phyloP scores from a whole-genome alignment of 1,140 invertebrate genomes.

The Probaryconus sp. region DNA sequence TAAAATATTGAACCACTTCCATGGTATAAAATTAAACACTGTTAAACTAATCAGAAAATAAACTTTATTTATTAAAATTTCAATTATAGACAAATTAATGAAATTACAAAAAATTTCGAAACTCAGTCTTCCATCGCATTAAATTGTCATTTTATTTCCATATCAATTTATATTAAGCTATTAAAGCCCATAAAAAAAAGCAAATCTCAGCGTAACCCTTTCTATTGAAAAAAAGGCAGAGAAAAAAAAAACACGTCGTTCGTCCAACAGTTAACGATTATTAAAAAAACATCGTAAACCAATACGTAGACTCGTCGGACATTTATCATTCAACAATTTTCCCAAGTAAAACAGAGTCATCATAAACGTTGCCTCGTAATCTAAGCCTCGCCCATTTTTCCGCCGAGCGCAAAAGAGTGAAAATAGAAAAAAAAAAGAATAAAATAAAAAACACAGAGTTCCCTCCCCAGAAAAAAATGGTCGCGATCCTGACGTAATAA shows the following conservation, averaged over 20 bases:
- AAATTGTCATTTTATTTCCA: too few species aligned
- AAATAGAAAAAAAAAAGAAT: constrained; percentile 9
- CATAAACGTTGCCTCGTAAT: constrained; percentile 7
- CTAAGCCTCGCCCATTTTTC: constrained; percentile 29
- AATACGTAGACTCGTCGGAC: not conserved
- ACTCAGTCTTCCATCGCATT: too few species aligned
- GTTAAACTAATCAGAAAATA: too few species aligned
- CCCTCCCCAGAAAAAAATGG: not conserved
- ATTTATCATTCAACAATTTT: constrained; percentile 18
- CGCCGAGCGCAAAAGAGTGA: not conserved
- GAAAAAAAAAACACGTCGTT: not conserved
- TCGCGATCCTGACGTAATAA: not conserved
- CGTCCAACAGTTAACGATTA: not conserved
- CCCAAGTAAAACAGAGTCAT: constrained; percentile 28
- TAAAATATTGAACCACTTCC: too few species aligned
- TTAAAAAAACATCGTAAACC: not conserved
- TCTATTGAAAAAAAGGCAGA: not conserved
- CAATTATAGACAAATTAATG: too few species aligned
- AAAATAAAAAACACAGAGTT: too few species aligned
- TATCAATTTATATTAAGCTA: too few species aligned
- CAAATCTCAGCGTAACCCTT: too few species aligned
- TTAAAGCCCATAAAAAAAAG: too few species aligned
- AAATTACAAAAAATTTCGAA: too few species aligned
- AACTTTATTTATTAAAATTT: too few species aligned
- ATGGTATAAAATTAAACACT: too few species aligned